These are phyloP conservation scores for Artibeus lituratus DNA, from an alignment of 2,797 vertebrate species.

Conservation along the genomic window DNA sequence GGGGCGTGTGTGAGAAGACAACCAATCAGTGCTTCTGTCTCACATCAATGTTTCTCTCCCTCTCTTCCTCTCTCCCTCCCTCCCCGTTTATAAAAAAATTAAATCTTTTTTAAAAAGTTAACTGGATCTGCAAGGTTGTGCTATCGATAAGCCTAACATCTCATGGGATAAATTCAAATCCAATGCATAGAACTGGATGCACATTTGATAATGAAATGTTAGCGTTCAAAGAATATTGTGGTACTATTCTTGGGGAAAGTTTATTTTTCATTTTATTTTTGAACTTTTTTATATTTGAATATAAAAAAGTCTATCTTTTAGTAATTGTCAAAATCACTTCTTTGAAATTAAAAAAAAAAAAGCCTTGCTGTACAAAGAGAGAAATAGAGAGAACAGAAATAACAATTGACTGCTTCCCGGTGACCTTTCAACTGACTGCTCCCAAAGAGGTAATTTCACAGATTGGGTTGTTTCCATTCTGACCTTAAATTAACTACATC, in stretches of 20 bases:
- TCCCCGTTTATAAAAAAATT: not conserved
- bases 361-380: not conserved
- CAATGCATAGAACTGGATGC: not conserved
- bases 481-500: not conserved
- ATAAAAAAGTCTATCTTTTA: not conserved
- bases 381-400: not conserved
- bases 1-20: not conserved
- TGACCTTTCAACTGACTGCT: not conserved
- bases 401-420: not conserved
- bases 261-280: not conserved
- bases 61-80: not conserved
- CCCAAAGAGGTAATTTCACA: not conserved
- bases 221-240: not conserved
- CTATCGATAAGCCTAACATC: slow-evolving; percentile 17
- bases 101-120: not conserved
- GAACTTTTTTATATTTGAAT: not conserved
- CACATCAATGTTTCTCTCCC: not conserved
- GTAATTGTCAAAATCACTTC: not conserved
- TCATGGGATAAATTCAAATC: not conserved
- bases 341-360: slow-evolving; percentile 26
- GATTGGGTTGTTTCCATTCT: not conserved
- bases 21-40: not conserved
- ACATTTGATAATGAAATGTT: not conserved
- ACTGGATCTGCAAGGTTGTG: slow-evolving; percentile 34
- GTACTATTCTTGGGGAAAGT: not conserved